Conservation (phyloP, 2,113 vertebrate genomes). For the Choloepus hoffmanni region DNA sequence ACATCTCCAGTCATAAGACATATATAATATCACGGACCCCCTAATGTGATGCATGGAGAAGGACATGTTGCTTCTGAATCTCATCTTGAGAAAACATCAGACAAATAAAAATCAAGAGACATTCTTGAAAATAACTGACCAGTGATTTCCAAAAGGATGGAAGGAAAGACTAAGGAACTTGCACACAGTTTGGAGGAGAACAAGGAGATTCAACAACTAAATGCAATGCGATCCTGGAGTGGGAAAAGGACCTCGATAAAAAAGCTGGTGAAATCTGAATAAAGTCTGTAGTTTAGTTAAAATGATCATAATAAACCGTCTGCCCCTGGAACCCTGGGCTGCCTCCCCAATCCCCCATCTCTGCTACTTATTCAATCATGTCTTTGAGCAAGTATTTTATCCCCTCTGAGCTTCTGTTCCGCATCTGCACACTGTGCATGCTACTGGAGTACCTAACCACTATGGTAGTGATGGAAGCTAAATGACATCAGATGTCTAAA, state of each 20-base stretch:
- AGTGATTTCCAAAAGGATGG: neutral
- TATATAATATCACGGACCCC: fast-evolving
- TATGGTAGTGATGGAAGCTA: no score
- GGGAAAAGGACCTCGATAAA: neutral
- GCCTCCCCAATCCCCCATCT: neutral
- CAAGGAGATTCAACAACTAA: neutral
- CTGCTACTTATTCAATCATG: neutral
- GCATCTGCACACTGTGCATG: neutral
- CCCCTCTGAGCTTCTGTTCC: neutral
- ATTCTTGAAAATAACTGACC: neutral
- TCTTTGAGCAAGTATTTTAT: neutral
- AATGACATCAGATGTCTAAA: neutral
- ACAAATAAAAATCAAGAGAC: neutral
- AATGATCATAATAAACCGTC: neutral
- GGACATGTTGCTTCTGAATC: neutral
- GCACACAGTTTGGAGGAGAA: neutral
- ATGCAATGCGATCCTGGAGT: neutral
- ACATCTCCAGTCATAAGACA: neutral
- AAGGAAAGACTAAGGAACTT: neutral
- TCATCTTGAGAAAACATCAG: neutral
- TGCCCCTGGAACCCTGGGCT: neutral
- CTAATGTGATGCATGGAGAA: fast-evolving
- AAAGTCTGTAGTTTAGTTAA: neutral
- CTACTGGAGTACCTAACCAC: no score
- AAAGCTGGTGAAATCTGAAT: neutral